Evolutionary conservation across 2,888 invertebrate species (phyloP).

Genomic region (Sussaba pulchella): DNA sequence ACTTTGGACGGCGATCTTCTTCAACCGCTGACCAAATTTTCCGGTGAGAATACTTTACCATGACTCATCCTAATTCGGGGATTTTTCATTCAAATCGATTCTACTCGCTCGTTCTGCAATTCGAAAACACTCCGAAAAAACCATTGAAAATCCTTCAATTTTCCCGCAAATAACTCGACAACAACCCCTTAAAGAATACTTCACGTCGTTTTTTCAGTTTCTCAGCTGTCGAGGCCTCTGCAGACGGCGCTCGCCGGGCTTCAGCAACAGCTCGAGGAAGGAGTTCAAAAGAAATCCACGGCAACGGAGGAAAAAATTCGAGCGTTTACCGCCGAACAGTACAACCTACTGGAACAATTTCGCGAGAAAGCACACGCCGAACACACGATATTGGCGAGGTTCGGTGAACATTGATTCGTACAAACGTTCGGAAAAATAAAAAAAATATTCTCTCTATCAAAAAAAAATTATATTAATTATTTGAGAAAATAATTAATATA

Average conservation of each 20-base stretch:
- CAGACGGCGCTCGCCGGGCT: slow-evolving; percentile 87
- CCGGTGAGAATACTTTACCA: slow-evolving; percentile 73
- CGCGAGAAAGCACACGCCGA: slow-evolving; percentile 91
- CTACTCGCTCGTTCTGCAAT: neutral
- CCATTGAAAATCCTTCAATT: neutral
- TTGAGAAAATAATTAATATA: too few relatives aligned
- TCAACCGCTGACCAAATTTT: slow-evolving; percentile 79
- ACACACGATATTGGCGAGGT: slow-evolving; percentile 88
- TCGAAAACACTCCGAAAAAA: too few relatives aligned
- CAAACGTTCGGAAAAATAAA: too few relatives aligned
- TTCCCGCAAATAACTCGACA: neutral
- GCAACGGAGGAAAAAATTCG: slow-evolving; percentile 91
- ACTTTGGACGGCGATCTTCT: slow-evolving; percentile 84
- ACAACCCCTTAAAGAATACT: too few relatives aligned
- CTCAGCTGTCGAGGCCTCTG: slow-evolving; percentile 85
- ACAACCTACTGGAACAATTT: slow-evolving; percentile 90
- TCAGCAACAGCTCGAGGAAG: slow-evolving; percentile 89
- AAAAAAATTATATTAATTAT: too few relatives aligned
- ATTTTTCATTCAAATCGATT: slow-evolving; percentile 10
- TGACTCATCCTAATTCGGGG: neutral
- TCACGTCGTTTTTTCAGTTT: slow-evolving; percentile 79
- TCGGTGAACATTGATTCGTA: too few relatives aligned
- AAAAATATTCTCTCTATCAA: too few relatives aligned
- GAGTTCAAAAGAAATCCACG: slow-evolving; percentile 89
- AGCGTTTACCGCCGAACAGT: slow-evolving; percentile 90